Evolutionary conservation across 2,888 invertebrate genomes (phyloP).

Genomic region (Trichogramma dendrolimi): DNA sequence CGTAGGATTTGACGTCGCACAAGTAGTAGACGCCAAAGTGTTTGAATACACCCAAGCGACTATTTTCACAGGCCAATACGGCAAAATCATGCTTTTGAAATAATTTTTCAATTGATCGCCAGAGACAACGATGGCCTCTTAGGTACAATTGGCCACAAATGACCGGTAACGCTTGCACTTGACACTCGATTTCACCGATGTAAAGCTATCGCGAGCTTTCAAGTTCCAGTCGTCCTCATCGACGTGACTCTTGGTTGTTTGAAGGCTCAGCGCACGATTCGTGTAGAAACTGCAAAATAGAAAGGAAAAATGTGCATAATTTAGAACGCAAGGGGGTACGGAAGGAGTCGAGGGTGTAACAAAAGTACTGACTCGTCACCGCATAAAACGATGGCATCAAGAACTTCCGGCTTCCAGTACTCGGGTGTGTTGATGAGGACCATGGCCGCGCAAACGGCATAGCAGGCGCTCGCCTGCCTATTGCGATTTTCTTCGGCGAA

Average conservation of each 20-base stretch:
- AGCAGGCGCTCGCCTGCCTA: conserved; percentile 62
- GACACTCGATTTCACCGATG: conserved; percentile 41
- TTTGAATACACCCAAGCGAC: conserved; percentile 41
- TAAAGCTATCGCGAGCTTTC: conserved; percentile 36
- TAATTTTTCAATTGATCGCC: conserved; percentile 37
- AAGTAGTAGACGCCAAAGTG: conserved; percentile 44
- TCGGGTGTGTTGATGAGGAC: conserved; percentile 43
- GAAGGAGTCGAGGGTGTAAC: neutral
- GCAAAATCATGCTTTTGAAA: conserved; percentile 40
- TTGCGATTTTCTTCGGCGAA: conserved; percentile 59
- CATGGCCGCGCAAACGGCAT: conserved; percentile 54
- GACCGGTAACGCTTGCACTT: conserved; percentile 34
- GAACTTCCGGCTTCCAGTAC: conserved; percentile 41
- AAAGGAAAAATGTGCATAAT: neutral
- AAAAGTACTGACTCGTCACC: conserved; percentile 34
- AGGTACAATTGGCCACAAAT: conserved; percentile 37
- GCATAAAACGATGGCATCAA: conserved; percentile 43
- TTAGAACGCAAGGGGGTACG: neutral
- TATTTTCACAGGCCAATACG: conserved; percentile 40
- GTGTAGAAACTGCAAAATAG: conserved; percentile 8
- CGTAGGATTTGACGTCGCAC: conserved; percentile 40
- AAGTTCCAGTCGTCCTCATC: conserved; percentile 27
- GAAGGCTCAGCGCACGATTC: conserved; percentile 23
- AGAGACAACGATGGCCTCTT: conserved; percentile 31
- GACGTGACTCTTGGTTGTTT: conserved; percentile 18